Base-by-base conservation (phyloP, 2,113 vertebrate genomes). In the Peromyscus californicus region DNA sequence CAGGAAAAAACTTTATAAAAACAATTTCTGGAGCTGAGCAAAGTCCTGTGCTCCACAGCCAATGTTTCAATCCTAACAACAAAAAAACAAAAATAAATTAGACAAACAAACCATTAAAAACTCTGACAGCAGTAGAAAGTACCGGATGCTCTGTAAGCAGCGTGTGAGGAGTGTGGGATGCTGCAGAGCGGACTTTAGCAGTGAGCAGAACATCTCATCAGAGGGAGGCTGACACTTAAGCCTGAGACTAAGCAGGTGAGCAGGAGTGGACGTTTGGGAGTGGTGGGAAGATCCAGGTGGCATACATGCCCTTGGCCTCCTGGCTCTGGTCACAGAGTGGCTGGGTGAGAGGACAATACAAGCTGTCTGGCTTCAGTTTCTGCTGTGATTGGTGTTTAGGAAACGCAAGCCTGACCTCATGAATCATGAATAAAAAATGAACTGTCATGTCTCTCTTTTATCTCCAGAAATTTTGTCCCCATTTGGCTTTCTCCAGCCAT, bases 41-140 rank as follows among this genome's bases (percentile, higher is more conserved):
- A 97, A 97, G 98, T 97, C 97, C 96, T 12, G 33, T 79, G 94
- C 92, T 42, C 95, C 57, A 57, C 92, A 80, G 54, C 51, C 93
- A 90, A 63, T 95, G 93, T 97, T 97, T 98, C 97, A 97, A 98
- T 98, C 98, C 97, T 98, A 57, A 96, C 88, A 98, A 91, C 15
- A 78, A 45, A 16, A 21, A 16, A 13, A 13, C 15, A 29, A 67
- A 45, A 76, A 11, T 24, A 36, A 88, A 31, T 59, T 42, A 61
- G 61, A n/a, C 7, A 88, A 70, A 70, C 5, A 54, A n/a, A 57
- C 16, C 94, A 42, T 9, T 1, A n/a, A 17, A 22, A 17, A 2
- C 87, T 96, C 93, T 93, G 76, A 94, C 87, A 97, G 89, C 96
- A 95, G 75, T 97, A 95, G 75, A 97, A 95, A 98, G 96, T 97